Percentiles rank a stretch among this genome's conserved stretches.
These are phyloP conservation scores for Rotaria macrura DNA, from an alignment of 2,888 invertebrate genomes.

Conservation along the genomic window DNA sequence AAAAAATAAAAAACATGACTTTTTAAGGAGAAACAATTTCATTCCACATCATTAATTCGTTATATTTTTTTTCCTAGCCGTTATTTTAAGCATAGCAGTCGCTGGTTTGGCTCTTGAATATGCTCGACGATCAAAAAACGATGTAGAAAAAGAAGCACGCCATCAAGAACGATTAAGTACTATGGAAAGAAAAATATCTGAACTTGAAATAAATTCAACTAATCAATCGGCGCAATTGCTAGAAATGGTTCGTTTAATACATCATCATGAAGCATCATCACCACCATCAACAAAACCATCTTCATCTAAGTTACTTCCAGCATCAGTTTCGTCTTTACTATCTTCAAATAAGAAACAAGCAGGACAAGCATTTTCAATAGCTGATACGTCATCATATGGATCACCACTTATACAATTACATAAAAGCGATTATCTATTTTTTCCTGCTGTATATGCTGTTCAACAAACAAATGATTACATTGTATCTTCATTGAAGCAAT, in stretches of 20 bases:
- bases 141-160: not conserved
- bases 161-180: not conserved
- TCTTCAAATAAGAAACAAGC: not conserved
- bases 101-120: conserved; percentile 6
- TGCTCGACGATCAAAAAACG: not conserved
- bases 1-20: too few relatives aligned
- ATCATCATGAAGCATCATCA: not conserved
- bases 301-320: not conserved
- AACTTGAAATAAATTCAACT: not conserved
- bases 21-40: too few relatives aligned
- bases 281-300: not conserved
- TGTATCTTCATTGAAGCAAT: not conserved
- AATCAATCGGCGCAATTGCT: not conserved
- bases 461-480: not conserved
- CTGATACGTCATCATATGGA: not conserved
- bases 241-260: not conserved
- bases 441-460: not conserved
- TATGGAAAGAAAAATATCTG: not conserved
- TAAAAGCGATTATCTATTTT: not conserved
- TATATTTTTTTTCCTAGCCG: not conserved
- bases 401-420: not conserved
- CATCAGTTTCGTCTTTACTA: not conserved
- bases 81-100: not conserved
- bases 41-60: too few relatives aligned
- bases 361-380: not conserved